Evolutionary conservation across 2,888 invertebrate genomes (phyloP), one percentile per base, ranked within the genome.

Genomic region (Meteorus colon): DNA sequence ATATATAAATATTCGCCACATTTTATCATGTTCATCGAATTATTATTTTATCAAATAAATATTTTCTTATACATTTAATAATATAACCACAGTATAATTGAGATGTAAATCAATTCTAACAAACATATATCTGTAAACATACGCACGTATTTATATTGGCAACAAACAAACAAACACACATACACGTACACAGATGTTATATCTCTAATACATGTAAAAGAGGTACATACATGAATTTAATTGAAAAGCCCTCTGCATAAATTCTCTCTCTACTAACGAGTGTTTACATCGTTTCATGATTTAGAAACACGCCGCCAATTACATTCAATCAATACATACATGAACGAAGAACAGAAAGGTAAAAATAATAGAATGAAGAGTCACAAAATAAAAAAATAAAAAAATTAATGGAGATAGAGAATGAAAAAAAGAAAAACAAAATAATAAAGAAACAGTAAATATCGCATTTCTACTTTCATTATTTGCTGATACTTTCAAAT

Each of bases 211-310:
- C n/a, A 55, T 55, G 55, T 55, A 55, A 34, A 34, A 24, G 8
- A 19, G 16, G 27, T 4, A 68, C 51, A 68, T 29, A 68, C 68
- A 51, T 68, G 59, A 59, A 59, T 70, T 70, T 70, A 29, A 70
- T 70, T 70, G 69, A 70, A 70, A 70, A 70, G 10, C 69, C 55
- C 59, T 24, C 55, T 59, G 69, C 69, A 70, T 70, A 45, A 71
- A 65, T 75, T 65, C 75, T 63, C 71, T 63, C 75, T 55, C 67
- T 65, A 65, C 75, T 75, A 75, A 75, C 70, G 75, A 75, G 75
- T 75, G 65, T 75, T 75, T 70, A 70, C 70, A 70, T 70, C 69
- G 70, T 65, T 70, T 55, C 51, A 37, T 67, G 29, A 75, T 75
- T 75, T 70, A 65, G 65, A 37, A 75, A 75, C 75, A 70, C 70